Conservation (phyloP, 2,888 invertebrate species). For the Noctua pronuba region DNA sequence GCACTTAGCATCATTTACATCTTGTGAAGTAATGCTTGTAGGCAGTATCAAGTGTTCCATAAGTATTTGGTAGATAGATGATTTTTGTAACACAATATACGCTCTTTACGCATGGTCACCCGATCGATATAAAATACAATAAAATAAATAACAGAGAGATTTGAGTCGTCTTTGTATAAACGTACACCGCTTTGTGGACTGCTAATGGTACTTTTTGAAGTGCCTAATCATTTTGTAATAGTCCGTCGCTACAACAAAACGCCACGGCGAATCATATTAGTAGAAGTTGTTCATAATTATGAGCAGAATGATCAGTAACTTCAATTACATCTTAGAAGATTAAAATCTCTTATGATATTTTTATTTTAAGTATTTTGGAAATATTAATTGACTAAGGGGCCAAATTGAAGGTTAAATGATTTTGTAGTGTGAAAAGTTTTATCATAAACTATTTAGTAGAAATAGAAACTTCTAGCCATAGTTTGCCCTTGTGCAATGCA, state of each 20-base stretch:
- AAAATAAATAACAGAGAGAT: not conserved
- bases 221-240: not conserved
- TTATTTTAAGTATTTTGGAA: not conserved
- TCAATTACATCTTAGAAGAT: not conserved
- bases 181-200: not conserved
- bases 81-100: not conserved
- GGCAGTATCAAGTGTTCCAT: conserved; percentile 7
- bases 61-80: not conserved
- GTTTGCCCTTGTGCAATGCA: too few relatives aligned
- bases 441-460: not conserved
- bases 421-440: not conserved
- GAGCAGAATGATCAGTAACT: too few relatives aligned
- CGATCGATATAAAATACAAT: not conserved
- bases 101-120: not conserved
- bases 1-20: conserved; percentile 23
- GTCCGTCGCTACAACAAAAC: not conserved
- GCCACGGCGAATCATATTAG: not conserved
- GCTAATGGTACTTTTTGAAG: not conserved
- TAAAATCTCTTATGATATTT: not conserved
- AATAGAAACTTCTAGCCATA: not conserved
- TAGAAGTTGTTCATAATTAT: not conserved
- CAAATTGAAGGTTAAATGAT: not conserved
- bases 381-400: not conserved
- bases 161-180: not conserved
- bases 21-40: conserved; percentile 26